phyloP scores from a whole-genome alignment of 2,113 vertebrate genomes.

The Poeciliopsis prolifica region DNA sequence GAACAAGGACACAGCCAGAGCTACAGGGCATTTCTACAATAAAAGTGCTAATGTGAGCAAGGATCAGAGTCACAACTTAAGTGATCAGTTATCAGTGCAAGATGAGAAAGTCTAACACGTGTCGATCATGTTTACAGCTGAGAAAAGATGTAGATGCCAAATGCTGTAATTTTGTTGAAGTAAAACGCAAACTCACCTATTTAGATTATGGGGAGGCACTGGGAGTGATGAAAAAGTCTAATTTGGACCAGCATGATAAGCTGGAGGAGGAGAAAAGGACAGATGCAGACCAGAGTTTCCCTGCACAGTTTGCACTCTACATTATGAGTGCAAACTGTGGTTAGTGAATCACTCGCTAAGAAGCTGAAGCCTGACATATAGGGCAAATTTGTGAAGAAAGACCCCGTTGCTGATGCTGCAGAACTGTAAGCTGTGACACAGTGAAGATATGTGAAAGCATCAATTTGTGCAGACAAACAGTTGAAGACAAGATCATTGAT shows the following conservation, averaged over 20 bases:
- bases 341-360: not conserved
- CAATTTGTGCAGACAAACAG: not conserved
- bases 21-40: not conserved
- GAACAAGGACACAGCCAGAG: not conserved
- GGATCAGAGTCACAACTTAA: not conserved
- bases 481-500: not conserved
- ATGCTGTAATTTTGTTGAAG: no score
- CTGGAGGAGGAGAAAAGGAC: not conserved
- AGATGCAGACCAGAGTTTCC: not conserved
- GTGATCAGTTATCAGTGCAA: not conserved
- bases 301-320: not conserved
- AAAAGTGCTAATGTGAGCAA: not conserved
- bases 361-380: not conserved
- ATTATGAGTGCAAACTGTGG: not conserved
- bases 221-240: not conserved
- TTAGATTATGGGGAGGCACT: no score
- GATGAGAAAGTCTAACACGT: not conserved
- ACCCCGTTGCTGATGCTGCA: not conserved
- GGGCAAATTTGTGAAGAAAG: not conserved
- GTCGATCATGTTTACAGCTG: not conserved
- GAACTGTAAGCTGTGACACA: not conserved
- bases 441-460: not conserved
- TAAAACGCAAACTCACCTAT: no score
- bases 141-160: not conserved
- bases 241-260: not conserved